Evolutionary conservation across 1,140 invertebrate species (phyloP).

Genomic region (Paraescarpia echinospica): DNA sequence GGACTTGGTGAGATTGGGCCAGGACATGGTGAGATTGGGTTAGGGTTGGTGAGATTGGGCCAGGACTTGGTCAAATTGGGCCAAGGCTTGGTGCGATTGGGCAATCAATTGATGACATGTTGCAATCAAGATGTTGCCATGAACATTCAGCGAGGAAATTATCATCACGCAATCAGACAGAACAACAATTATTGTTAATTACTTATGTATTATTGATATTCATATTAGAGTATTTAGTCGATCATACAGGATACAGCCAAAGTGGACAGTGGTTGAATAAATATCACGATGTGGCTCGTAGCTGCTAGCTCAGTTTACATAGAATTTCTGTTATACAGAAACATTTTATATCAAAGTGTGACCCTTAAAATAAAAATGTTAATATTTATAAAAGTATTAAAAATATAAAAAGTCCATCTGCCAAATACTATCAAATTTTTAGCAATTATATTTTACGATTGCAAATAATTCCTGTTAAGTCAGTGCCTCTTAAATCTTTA

Average conservation of each 20-base stretch:
- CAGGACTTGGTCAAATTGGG: too few relatives aligned
- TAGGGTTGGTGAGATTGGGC: too few relatives aligned
- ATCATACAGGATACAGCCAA: background rate
- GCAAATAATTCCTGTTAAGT: background rate
- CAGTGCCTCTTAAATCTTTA: background rate
- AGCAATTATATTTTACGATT: background rate
- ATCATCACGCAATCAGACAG: background rate
- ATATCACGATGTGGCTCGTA: background rate
- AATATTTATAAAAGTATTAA: background rate
- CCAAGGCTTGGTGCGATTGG: background rate
- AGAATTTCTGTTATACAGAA: background rate
- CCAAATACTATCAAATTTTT: background rate
- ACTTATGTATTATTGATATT: constrained; percentile 7
- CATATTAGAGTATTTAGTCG: background rate
- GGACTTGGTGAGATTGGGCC: too few relatives aligned
- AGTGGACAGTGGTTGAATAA: background rate
- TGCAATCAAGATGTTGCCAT: background rate
- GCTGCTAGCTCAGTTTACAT: background rate
- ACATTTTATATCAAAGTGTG: background rate
- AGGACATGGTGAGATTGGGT: too few relatives aligned
- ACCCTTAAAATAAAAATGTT: background rate
- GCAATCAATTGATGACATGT: background rate
- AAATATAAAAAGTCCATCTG: background rate
- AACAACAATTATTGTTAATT: background rate
- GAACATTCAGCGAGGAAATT: background rate